Base-by-base conservation (phyloP, 2,888 invertebrate species). In the Drosophila siamana region DNA sequence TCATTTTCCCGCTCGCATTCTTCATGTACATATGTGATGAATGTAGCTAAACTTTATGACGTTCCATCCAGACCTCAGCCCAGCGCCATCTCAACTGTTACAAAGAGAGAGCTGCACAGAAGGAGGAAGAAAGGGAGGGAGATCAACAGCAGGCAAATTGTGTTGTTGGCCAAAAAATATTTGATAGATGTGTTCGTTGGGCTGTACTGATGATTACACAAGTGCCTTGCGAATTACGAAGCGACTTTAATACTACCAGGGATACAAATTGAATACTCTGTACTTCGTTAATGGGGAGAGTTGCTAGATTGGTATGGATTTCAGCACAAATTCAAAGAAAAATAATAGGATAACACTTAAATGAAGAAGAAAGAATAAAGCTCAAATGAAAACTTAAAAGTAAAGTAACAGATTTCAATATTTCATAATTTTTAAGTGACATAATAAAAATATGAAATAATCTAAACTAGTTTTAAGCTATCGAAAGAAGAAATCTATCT, bases 21-120 rank as follows among this genome's bases (percentile, higher is more conserved):
- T 9, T n/a, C 40, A 13, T 44, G 16, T 44, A 47, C 57, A 48
- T 64, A 47, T 56, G 40, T 84, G 81, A 83, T 86, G 77, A 66
- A 80, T 81, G 80, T 79, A 59, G 72, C 80, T 76, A 70, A 85
- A 73, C 70, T 85, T 85, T 85, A 82, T 81, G 85, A 79, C 69
- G 60, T 59, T 46, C 64, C 50, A 38, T 28, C 11, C 38, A 19
- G 26, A 41, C 11, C 4, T 26, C 28, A 41, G 33, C 11, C 30
- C 13, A 36, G n/a, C 36, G 4, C 13, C 36, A 38, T 30, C 36
- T 38, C 28, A 7, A 41, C 19, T 22, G 2, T 5, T n/a, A 44
- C 26, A 24, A 51, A n/a, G 16, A 46, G 40, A 28, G n/a, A n/a
- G n/a, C 43, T 19, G 15, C 50, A 36, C 15, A 50, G 6, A 51